A percentile compares a stretch with the other conserved stretches of the same genome.
These are phyloP conservation scores for Oophaga pumilio DNA, from an alignment of 2,113 vertebrate genomes.

Conservation along the genomic window DNA sequence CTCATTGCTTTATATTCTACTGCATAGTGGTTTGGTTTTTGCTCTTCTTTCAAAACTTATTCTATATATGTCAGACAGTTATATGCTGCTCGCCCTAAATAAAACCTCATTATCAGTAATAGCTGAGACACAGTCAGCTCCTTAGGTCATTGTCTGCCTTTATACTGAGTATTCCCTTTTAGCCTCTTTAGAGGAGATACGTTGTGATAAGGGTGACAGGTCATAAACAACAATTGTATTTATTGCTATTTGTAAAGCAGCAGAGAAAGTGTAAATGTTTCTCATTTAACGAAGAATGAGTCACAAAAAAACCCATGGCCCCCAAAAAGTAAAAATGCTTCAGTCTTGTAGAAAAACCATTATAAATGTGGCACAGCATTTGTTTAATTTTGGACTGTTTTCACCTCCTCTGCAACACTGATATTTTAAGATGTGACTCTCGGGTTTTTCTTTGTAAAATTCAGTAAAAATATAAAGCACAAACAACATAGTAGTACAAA, in stretches of 20 bases:
- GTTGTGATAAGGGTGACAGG: not conserved
- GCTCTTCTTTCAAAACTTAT: too few species aligned
- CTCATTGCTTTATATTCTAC: too few species aligned
- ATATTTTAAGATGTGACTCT: too few species aligned
- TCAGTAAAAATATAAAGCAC: too few species aligned
- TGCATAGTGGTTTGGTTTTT: too few species aligned
- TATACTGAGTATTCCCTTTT: not conserved
- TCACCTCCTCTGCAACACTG: not conserved
- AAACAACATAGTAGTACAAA: too few species aligned
- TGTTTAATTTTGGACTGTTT: not conserved
- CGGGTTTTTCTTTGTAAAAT: too few species aligned
- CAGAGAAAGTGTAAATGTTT: not conserved
- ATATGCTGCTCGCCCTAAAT: not conserved
- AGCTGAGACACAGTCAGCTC: not conserved
- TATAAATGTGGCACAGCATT: not conserved
- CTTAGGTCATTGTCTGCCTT: not conserved
- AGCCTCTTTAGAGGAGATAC: not conserved
- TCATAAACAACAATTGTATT: not conserved
- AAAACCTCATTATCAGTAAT: not conserved
- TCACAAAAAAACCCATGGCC: not conserved
- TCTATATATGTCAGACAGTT: too few species aligned
- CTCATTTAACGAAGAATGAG: not conserved
- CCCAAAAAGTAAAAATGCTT: not conserved
- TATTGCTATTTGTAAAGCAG: not conserved
- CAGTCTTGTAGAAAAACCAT: not conserved